Evolutionary conservation across 2,888 invertebrate species (phyloP).

Genomic region (Pollenia amentaria): DNA sequence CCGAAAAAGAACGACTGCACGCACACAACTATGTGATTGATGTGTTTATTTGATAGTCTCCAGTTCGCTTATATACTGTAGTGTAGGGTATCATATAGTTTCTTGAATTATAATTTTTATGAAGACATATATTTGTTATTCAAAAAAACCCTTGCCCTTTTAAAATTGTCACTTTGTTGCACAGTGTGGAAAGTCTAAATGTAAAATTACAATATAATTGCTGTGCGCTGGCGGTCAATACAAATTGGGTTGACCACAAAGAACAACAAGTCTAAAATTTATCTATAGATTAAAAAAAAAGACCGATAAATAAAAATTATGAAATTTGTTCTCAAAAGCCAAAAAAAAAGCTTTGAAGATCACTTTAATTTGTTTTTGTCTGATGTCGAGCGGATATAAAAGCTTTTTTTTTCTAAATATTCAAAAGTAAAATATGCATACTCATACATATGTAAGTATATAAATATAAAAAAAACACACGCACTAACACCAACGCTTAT

Average conservation of each 20-base stretch:
- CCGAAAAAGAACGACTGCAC: too few relatives aligned
- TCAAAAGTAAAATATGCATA: background rate
- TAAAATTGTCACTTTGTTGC: background rate
- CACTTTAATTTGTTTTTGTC: slow-evolving; percentile 19
- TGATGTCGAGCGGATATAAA: slow-evolving; percentile 51
- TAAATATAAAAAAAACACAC: background rate
- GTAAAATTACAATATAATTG: slow-evolving; percentile 45
- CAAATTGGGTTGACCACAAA: slow-evolving; percentile 52
- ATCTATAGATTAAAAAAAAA: slow-evolving; percentile 40
- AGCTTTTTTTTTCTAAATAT: slow-evolving; percentile 55
- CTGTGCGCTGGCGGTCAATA: slow-evolving; percentile 16
- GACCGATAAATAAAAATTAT: slow-evolving; percentile 26
- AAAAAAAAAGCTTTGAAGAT: slow-evolving; percentile 59
- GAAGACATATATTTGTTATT: too few relatives aligned
- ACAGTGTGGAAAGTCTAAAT: slow-evolving; percentile 25
- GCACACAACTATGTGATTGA: too few relatives aligned
- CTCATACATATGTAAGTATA: background rate
- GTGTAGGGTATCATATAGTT: too few relatives aligned
- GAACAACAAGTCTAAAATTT: slow-evolving; percentile 34
- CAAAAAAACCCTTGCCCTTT: too few relatives aligned
- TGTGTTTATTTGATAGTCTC: too few relatives aligned
- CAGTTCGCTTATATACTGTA: too few relatives aligned
- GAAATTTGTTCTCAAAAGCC: slow-evolving; percentile 34
- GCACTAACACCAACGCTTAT: slow-evolving; percentile 17
- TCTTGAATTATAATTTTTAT: too few relatives aligned